Evolutionary conservation across 1,140 invertebrate species (phyloP).

Genomic region (Pemphigus obesinymphae): DNA sequence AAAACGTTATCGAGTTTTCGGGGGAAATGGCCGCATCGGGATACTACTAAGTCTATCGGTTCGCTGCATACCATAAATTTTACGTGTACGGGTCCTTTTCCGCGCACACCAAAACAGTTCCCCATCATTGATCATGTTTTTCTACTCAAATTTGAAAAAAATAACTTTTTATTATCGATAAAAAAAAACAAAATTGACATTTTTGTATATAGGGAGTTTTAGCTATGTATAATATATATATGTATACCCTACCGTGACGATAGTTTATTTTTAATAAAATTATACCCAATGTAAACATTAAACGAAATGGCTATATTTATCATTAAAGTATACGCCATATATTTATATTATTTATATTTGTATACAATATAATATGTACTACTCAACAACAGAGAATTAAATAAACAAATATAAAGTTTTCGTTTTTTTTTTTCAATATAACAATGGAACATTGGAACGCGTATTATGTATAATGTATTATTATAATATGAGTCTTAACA

Average conservation of each 20-base stretch:
- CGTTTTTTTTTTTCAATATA: no score
- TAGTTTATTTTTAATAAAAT: no score
- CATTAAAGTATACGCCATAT: no score
- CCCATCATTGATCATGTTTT: constrained; percentile 10
- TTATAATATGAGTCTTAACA: no score
- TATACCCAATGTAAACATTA: no score
- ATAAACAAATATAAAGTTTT: no score
- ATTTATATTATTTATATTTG: no score
- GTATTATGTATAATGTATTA: no score
- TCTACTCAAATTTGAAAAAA: not conserved
- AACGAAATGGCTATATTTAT: no score
- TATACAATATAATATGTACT: no score
- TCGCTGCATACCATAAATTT: constrained; percentile 28
- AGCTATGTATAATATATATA: not conserved
- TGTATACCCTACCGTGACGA: not conserved
- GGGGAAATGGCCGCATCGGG: constrained; percentile 30
- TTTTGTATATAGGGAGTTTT: not conserved
- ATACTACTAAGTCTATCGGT: constrained; percentile 27
- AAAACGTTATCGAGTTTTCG: constrained; percentile 34
- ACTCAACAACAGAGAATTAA: no score
- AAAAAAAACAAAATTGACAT: constrained; percentile 7
- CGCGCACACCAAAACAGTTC: not conserved
- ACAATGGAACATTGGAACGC: no score
- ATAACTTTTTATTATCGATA: not conserved
- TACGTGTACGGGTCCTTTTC: not conserved